These are phyloP conservation scores for Seira ritae DNA, from an alignment of 2,888 invertebrate genomes.

Conservation along the genomic window DNA sequence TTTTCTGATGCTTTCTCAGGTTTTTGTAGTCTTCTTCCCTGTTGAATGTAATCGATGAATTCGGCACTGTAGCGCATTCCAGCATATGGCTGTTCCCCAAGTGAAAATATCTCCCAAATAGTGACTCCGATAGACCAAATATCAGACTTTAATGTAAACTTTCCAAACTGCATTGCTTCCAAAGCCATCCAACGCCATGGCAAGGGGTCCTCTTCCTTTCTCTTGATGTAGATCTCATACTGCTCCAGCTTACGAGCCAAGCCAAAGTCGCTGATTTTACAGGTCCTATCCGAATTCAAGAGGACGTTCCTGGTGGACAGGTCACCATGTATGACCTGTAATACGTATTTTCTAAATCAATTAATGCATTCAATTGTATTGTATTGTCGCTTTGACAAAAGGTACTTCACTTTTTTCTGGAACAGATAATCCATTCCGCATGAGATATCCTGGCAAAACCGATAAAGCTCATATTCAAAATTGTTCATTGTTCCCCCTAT, in stretches of 20 bases:
- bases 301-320: constrained; percentile 24
- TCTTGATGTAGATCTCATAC: not conserved
- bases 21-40: too few species aligned
- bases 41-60: too few species aligned
- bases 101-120: constrained; percentile 20
- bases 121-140: constrained; percentile 22
- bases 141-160: constrained; percentile 14
- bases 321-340: constrained; percentile 23
- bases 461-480: not conserved
- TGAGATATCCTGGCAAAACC: constrained; percentile 15
- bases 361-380: not conserved
- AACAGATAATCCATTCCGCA: constrained; percentile 25
- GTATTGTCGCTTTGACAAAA: not conserved
- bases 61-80: too few species aligned
- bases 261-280: constrained; percentile 32
- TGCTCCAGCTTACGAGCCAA: not conserved
- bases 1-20: too few species aligned
- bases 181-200: constrained; percentile 29
- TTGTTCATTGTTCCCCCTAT: too few species aligned
- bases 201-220: not conserved
- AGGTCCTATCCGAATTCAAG: not conserved
- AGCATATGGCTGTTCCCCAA: not conserved
- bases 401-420: not conserved
- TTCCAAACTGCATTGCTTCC: not conserved
- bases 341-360: not conserved